A percentile compares a stretch with the other conserved stretches of the same genome.
Conservation (phyloP, 2,113 vertebrate genomes). For the Chloroceryle aenea region DNA sequence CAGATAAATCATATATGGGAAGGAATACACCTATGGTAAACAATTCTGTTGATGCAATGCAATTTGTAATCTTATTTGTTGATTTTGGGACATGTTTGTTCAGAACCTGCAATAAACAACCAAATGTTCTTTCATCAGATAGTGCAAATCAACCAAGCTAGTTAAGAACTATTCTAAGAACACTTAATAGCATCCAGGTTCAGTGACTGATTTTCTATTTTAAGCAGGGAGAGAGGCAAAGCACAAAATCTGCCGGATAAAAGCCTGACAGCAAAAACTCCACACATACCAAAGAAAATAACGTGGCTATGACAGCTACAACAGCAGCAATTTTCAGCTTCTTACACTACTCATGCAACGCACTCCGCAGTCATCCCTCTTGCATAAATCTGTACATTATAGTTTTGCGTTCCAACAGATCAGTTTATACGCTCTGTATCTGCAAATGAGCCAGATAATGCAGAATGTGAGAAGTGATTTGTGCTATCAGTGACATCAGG, state of each 20-base stretch:
- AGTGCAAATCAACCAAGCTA: slow-evolving; percentile 58
- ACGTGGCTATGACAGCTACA: slow-evolving; percentile 70
- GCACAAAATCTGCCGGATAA: slow-evolving; percentile 62
- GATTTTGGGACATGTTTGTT: slow-evolving; percentile 23
- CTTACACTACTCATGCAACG: slow-evolving; percentile 58
- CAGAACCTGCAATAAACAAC: slow-evolving; percentile 53
- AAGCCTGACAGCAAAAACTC: slow-evolving; percentile 73
- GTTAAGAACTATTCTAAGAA: slow-evolving; percentile 69
- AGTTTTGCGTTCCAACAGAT: slow-evolving; percentile 74
- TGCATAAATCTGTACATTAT: slow-evolving; percentile 72
- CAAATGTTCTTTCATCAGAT: slow-evolving; percentile 51
- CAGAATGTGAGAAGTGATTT: slow-evolving; percentile 72
- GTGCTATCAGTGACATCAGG: slow-evolving; percentile 77
- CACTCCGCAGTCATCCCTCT: slow-evolving; percentile 69
- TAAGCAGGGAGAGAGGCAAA: slow-evolving; percentile 54
- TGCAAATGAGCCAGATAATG: slow-evolving; percentile 77
- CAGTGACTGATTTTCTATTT: slow-evolving; percentile 57
- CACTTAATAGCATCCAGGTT: slow-evolving; percentile 56
- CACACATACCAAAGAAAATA: slow-evolving; percentile 72
- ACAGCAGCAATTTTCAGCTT: slow-evolving; percentile 78
- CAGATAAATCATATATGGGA: neutral
- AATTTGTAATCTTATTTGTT: neutral
- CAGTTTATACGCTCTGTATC: slow-evolving; percentile 39
- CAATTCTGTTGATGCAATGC: neutral
- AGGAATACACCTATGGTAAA: neutral